Base-by-base conservation (phyloP, 2,113 vertebrate species). In the Menidia beryllina region DNA sequence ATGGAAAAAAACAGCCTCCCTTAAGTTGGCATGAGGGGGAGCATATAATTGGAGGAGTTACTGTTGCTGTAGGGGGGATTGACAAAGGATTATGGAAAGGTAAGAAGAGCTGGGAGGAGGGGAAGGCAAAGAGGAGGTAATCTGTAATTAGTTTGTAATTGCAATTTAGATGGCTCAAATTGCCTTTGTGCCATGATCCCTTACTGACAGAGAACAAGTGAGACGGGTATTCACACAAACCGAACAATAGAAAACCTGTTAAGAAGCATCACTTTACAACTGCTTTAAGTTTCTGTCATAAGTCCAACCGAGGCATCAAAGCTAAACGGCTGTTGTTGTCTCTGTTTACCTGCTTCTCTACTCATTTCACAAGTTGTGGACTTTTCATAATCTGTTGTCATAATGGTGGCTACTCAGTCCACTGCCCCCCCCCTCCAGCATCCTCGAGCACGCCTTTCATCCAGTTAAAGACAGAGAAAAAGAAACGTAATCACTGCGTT, bases 111-210 rank as follows among this genome's bases (percentile, higher is more conserved):
- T 41, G 51, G 54, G 52, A 77, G 78, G 53, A 61, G 76, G 74
- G 60, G 76, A 55, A 65, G 61, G 41, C 43, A 65, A 8, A 55
- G 74, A 55, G 63, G 52, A 5, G 66, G 79, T 82, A 74, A 88
- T 86, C 83, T 82, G 84, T 88, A 84, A 88, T 87, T 89, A 88
- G 53, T 76, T 71, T 80, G 79, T 81, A 89, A 88, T 82, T 86
- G 64, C 77, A 72, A 87, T 7, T 86, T 75, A 81, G 60, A 68
- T 69, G 70, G 36, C 66, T 79, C 12, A 10, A 43, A 65, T 67
- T 69, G 69, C 57, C 57, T 55, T 72, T 83, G 57, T 88, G 75
- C 73, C 26, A 34, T 71, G 69, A 87, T 83, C 60, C 74, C 21
- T 72, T 72, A 79, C 34, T 79, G 65, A 78, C 54, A 59, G 54